Conservation (phyloP, 2,888 invertebrate genomes). For the Dromius quadrimaculatus region DNA sequence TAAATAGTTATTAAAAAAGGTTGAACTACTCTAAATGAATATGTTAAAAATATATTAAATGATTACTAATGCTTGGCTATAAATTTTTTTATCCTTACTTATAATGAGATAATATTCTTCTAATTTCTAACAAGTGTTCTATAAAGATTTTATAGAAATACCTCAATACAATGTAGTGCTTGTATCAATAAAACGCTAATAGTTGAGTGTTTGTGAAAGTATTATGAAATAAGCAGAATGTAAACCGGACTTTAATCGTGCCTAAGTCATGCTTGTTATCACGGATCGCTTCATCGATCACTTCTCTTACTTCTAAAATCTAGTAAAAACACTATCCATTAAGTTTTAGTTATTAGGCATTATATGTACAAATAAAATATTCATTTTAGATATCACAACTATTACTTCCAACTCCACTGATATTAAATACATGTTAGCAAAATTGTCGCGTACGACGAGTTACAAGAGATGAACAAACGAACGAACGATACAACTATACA, state of each 20-base stretch:
- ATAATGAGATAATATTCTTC: no score
- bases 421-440: constrained; percentile 41
- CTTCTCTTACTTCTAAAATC: constrained; percentile 45
- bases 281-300: constrained; percentile 22
- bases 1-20: no score
- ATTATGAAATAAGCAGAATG: constrained; percentile 13
- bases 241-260: constrained; percentile 17
- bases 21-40: no score
- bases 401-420: constrained; percentile 53
- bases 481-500: constrained; percentile 34
- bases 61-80: no score
- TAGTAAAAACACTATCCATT: constrained; percentile 52
- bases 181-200: no score
- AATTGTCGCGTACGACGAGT: constrained; percentile 1
- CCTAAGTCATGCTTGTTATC: constrained; percentile 49
- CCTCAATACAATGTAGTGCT: no score
- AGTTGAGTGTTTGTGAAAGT: constrained; percentile 15
- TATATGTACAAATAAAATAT: constrained; percentile 53
- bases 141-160: no score
- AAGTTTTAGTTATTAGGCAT: constrained; percentile 51
- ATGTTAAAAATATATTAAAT: no score
- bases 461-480: constrained; percentile 41
- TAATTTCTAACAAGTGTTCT: no score
- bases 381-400: constrained; percentile 53
- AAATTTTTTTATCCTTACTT: no score